These are phyloP conservation scores for Brachionichthys hirsutus DNA, from an alignment of 2,113 vertebrate genomes.

Conservation along the genomic window DNA sequence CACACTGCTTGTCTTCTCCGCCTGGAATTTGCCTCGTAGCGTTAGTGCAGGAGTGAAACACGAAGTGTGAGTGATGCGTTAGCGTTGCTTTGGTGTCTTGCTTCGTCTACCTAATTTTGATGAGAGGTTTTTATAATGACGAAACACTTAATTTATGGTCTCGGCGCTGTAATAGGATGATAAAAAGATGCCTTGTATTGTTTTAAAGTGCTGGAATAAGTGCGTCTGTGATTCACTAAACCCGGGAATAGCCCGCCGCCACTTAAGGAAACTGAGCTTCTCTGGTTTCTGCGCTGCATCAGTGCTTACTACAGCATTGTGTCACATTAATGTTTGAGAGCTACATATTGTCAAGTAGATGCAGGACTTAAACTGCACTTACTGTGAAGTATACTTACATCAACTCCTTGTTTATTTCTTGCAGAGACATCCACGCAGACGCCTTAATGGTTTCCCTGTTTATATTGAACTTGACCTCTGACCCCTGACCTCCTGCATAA, in stretches of 20 bases:
- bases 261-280: conserved; percentile 69
- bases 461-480: conserved; percentile 99
- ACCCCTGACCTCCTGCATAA: conserved; percentile 98
- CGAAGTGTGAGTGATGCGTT: conserved; percentile 59
- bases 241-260: conserved; percentile 66
- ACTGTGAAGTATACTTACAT: conserved; percentile 84
- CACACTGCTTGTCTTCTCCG: conserved; percentile 45
- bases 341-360: conserved; percentile 72
- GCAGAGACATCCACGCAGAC: conserved; percentile 93
- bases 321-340: conserved; percentile 77
- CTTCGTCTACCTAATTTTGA: conserved; percentile 75
- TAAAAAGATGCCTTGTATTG: conserved; percentile 77
- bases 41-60: conserved; percentile 39
- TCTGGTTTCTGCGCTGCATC: conserved; percentile 47
- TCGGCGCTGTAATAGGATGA: conserved; percentile 65
- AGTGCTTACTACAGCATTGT: conserved; percentile 69
- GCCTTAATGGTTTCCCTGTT: conserved; percentile 98
- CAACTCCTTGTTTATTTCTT: conserved; percentile 97
- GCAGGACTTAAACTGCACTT: conserved; percentile 70
- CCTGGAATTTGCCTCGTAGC: conserved; percentile 28
- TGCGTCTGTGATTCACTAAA: conserved; percentile 72
- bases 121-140: conserved; percentile 78
- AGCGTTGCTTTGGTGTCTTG: conserved; percentile 46
- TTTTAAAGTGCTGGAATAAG: conserved; percentile 64
- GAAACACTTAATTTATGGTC: conserved; percentile 73